phyloP scores from a whole-genome alignment of 2,797 vertebrate species.

The Cyprinella venusta region DNA sequence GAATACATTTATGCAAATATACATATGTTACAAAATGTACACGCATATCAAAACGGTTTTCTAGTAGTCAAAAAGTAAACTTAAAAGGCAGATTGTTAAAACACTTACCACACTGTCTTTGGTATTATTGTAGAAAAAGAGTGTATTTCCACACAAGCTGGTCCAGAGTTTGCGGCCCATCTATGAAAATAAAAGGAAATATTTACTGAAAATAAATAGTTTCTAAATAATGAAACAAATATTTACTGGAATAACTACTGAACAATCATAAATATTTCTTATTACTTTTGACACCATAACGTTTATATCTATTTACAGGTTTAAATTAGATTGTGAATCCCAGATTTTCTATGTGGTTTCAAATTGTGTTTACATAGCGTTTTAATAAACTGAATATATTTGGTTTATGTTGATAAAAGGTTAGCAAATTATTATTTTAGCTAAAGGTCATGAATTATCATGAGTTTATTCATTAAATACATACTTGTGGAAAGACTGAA shows the following conservation, averaged over 20 bases:
- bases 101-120: constrained; percentile 77
- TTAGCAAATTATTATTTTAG: neutral
- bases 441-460: neutral
- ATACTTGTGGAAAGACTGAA: neutral
- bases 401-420: too few relatives aligned
- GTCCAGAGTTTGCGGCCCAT: constrained; percentile 79
- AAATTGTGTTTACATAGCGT: neutral
- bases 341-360: neutral
- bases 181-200: constrained; percentile 64
- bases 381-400: neutral
- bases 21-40: constrained; percentile 25
- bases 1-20: neutral
- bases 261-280: neutral
- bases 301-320: neutral
- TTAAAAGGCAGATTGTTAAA: neutral
- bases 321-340: neutral
- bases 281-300: neutral
- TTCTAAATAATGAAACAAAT: neutral
- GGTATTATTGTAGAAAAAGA: constrained; percentile 82
- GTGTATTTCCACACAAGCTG: constrained; percentile 76
- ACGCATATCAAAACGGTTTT: neutral
- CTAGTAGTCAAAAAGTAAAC: neutral
- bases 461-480: neutral
- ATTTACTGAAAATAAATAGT: neutral
- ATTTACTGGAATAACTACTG: neutral